Evolutionary conservation across 1,140 invertebrate species (phyloP).

Genomic region (Dysdera silvatica): DNA sequence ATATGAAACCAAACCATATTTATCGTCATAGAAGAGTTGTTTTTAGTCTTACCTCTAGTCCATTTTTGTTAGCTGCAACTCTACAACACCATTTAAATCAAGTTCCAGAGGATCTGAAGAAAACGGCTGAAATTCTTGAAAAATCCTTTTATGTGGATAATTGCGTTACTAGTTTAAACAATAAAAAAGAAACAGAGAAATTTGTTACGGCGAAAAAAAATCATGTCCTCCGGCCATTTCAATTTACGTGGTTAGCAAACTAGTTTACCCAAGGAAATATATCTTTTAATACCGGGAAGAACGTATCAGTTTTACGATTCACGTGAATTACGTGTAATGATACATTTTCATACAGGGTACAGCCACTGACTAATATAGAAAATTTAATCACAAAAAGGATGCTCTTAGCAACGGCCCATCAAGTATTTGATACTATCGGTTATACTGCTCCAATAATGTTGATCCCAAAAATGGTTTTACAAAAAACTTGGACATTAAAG

Average conservation of each 20-base stretch:
- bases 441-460: slow-evolving; percentile 4
- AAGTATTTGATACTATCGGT: slow-evolving; percentile 19
- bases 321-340: not conserved
- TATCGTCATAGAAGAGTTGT: not conserved
- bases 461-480: slow-evolving; percentile 2
- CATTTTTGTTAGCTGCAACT: not conserved
- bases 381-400: not conserved
- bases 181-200: not conserved
- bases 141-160: slow-evolving; percentile 3
- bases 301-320: not conserved
- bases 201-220: not conserved
- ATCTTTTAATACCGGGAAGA: not conserved
- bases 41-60: not conserved
- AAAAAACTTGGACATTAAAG: not conserved
- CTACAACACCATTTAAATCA: not conserved
- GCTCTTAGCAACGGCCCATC: not conserved
- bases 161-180: slow-evolving; percentile 1
- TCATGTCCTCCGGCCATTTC: not conserved
- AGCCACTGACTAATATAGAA: not conserved
- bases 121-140: not conserved
- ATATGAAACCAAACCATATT: not conserved
- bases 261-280: not conserved
- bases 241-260: not conserved
- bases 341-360: not conserved
- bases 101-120: not conserved